Percentiles rank a stretch among this genome's conserved stretches.
Evolutionary conservation across 2,888 invertebrate species (phyloP).

Genomic region (Drosophila mettleri): DNA sequence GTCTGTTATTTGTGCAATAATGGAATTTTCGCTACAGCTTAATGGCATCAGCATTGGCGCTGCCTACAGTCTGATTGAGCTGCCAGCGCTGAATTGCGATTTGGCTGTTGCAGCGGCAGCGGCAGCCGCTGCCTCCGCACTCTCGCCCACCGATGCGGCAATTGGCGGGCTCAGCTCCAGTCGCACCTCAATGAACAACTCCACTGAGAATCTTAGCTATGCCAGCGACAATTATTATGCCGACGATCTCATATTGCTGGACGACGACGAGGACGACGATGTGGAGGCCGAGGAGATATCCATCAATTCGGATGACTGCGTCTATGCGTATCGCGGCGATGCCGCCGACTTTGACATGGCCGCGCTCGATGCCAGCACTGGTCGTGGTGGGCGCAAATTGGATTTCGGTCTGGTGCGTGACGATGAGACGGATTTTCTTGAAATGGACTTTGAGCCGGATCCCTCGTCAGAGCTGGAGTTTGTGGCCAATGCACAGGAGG

Average conservation of each 20-base stretch:
- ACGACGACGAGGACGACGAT: constrained; percentile 74
- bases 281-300: constrained; percentile 83
- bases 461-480: constrained; percentile 84
- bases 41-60: constrained; percentile 49
- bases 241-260: constrained; percentile 82
- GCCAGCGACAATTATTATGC: constrained; percentile 83
- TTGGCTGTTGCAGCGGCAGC: constrained; percentile 42
- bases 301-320: constrained; percentile 84
- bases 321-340: constrained; percentile 84
- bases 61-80: constrained; percentile 46
- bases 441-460: constrained; percentile 85
- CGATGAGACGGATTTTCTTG: constrained; percentile 85
- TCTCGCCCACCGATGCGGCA: constrained; percentile 62
- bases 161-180: constrained; percentile 72
- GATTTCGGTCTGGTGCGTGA: constrained; percentile 65
- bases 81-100: constrained; percentile 56
- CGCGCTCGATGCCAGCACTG: constrained; percentile 65
- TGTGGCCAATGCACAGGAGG: constrained; percentile 50
- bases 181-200: constrained; percentile 83
- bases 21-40: constrained; percentile 35
- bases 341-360: constrained; percentile 81
- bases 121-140: constrained; percentile 56
- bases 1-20: constrained; percentile 35
- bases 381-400: constrained; percentile 56
- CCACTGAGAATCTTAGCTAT: constrained; percentile 84